Evolutionary conservation across 2,113 vertebrate species (phyloP), one percentile per base, ranked within the genome.

Genomic region (Chionodraco myersi): DNA sequence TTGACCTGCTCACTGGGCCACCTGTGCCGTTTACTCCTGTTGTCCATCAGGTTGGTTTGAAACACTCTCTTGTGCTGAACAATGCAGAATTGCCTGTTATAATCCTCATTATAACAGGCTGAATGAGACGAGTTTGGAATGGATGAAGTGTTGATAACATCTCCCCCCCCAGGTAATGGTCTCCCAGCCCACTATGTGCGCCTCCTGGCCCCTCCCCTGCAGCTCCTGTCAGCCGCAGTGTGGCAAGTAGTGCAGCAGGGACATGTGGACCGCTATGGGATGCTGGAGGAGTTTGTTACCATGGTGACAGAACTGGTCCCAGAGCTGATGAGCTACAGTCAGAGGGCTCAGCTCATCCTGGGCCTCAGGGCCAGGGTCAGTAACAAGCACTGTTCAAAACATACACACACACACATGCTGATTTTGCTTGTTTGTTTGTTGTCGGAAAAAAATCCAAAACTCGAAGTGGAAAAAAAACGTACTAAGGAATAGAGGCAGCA

Each of bases 341-440:
- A 96, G 87, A 91, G 93, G 44, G 94, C 93, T 67, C 95, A 96
- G 77, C 93, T 96, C 69, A 94, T 93, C 75, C 85, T 96, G 86
- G 95, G 95, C 44, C 93, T 96, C 51, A 90, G 94, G 63, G 95
- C 96, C 81, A 94, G 95, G 95, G 96, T 96, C 78, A 82, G 94
- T 88, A 69, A 26, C 18, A 13, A 61, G 63, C 51, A 15, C 11
- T 18, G 36, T 10, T 34, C 45, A 44, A 41, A 3, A 58, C 5
- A 23, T 4, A 30, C 6, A 23, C 6, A 34, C n/a, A 12, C 23
- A 0, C 30, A 30, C 30, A n/a, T n/a, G 30, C 30, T 30, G 36
- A 41, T 41, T 5, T 41, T 36, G 34, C 34, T 36, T 36, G 34
- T 36, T 36, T 41, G 36, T 41, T 41, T 41, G 7, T 41, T 41